Conservation (phyloP, 64 coral and sea anemone genomes). For the Actinia equina region DNA sequence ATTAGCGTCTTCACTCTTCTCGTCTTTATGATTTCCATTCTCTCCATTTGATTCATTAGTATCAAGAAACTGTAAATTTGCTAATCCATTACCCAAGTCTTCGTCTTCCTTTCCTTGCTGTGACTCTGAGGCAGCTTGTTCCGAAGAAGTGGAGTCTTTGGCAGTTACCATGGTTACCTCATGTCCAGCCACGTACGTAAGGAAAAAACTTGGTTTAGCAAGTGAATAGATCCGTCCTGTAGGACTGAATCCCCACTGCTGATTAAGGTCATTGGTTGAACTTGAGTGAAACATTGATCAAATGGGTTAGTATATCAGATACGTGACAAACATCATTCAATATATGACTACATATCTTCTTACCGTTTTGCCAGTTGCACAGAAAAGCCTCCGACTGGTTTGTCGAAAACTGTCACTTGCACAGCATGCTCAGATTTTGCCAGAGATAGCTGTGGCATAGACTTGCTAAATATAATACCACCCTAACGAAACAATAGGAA, state of each 20-base stretch:
- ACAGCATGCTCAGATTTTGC: constrained; percentile 48
- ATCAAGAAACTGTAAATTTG: constrained; percentile 22
- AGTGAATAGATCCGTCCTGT: constrained; percentile 87
- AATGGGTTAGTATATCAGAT: background rate
- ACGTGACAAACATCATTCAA: too few species aligned
- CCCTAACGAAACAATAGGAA: constrained; percentile 28
- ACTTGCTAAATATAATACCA: constrained; percentile 76
- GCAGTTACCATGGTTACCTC: background rate
- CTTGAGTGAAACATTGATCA: constrained; percentile 3
- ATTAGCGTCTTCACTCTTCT: background rate
- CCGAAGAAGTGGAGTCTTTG: background rate
- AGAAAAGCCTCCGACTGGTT: constrained; percentile 42
- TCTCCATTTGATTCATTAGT: background rate
- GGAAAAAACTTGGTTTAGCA: constrained; percentile 62
- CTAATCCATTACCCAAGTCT: background rate
- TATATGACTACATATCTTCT: background rate
- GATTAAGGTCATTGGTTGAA: constrained; percentile 41
- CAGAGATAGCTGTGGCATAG: constrained; percentile 82
- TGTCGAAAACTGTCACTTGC: constrained; percentile 42
- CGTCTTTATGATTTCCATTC: background rate
- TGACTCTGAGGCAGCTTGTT: background rate
- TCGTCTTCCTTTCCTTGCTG: background rate
- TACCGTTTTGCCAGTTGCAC: constrained; percentile 83
- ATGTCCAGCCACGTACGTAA: constrained; percentile 69
- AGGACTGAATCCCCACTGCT: constrained; percentile 86